phyloP scores from a whole-genome alignment of 1,140 invertebrate species.

The Thalassaphorura encarpata region DNA sequence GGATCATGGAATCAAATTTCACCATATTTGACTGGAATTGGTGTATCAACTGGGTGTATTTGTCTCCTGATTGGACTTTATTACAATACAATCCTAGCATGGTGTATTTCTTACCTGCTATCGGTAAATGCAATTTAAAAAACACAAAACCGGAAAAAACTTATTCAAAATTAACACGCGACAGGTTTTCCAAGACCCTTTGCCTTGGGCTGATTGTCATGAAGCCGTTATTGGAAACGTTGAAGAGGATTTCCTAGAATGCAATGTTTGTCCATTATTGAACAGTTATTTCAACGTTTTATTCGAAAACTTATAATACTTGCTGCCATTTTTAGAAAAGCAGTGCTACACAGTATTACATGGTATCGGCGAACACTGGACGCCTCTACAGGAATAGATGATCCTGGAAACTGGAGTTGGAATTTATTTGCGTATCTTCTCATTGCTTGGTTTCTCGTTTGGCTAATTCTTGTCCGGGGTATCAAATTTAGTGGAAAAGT shows the following conservation, averaged over 20 bases:
- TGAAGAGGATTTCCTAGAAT: conserved; percentile 63
- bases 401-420: conserved; percentile 80
- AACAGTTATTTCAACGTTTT: not conserved
- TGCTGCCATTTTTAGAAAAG: not conserved
- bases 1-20: conserved; percentile 88
- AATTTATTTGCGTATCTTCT: conserved; percentile 82
- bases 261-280: conserved; percentile 47
- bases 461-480: conserved; percentile 91
- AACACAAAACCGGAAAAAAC: too few species aligned
- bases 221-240: conserved; percentile 61
- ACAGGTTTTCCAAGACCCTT: conserved; percentile 70
- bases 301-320: not conserved
- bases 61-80: not conserved
- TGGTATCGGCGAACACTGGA: conserved; percentile 84
- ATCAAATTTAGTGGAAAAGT: not conserved
- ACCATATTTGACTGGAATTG: conserved; percentile 74
- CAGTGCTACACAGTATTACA: not conserved
- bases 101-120: too few species aligned
- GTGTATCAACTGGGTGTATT: conserved; percentile 45
- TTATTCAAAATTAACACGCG: conserved; percentile 12
- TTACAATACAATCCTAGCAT: not conserved
- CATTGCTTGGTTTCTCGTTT: conserved; percentile 69
- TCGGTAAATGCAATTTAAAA: too few species aligned
- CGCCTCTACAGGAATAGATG: conserved; percentile 78
- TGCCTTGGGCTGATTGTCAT: conserved; percentile 87